Evolutionary conservation across 2,888 invertebrate species (phyloP).

Genomic region (Campopleginae sp.): DNA sequence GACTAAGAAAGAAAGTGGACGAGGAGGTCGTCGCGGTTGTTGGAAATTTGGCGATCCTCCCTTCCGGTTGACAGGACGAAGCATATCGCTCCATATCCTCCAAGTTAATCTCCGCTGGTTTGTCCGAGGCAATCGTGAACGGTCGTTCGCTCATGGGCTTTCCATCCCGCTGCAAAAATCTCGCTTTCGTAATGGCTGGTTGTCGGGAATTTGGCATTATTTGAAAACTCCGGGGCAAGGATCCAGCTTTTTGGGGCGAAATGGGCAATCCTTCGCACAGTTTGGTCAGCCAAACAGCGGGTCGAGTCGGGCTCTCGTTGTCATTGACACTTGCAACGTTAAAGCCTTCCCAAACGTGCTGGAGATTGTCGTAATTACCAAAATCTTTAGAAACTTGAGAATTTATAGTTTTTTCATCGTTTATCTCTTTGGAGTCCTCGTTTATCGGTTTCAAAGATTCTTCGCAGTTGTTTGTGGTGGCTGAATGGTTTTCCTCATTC

Average conservation of each 20-base stretch:
- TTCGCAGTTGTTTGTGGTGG: constrained; percentile 16
- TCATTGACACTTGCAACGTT: constrained; percentile 71
- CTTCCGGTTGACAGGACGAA: constrained; percentile 79
- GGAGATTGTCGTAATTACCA: constrained; percentile 87
- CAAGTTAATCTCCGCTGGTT: constrained; percentile 88
- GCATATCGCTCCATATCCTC: constrained; percentile 88
- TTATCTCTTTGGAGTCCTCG: constrained; percentile 12
- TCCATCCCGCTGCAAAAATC: constrained; percentile 87
- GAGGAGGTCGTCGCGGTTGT: constrained; percentile 84
- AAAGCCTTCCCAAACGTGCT: constrained; percentile 82
- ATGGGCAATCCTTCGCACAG: constrained; percentile 89
- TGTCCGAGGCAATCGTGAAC: constrained; percentile 90
- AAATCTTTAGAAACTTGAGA: constrained; percentile 84
- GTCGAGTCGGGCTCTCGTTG: constrained; percentile 86
- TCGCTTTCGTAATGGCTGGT: constrained; percentile 82
- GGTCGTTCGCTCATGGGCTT: constrained; percentile 88
- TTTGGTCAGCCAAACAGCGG: constrained; percentile 90
- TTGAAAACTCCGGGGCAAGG: constrained; percentile 92
- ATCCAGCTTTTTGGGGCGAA: constrained; percentile 90
- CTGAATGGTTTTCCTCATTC: constrained; percentile 38
- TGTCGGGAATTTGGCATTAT: constrained; percentile 86
- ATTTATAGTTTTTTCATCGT: constrained; percentile 73
- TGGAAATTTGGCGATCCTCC: constrained; percentile 81
- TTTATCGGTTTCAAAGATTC: constrained; percentile 67
- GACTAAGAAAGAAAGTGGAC: constrained; percentile 86